Base-by-base conservation (phyloP, 1,140 invertebrate genomes). In the Arctopsyche grandis region DNA sequence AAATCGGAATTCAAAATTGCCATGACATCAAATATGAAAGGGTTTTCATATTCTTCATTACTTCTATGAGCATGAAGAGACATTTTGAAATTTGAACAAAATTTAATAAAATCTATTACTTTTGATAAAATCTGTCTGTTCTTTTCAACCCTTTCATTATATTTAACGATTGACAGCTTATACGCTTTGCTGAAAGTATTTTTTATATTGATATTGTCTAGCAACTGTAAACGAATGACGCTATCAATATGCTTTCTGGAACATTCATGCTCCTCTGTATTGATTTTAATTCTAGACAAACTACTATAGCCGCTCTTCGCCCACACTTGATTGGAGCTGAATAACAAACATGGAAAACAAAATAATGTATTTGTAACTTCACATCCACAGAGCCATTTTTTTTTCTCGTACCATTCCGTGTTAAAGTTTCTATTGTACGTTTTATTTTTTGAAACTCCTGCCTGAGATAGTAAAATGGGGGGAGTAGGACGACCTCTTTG, bases 291-390 rank as follows among this genome's bases (percentile, higher is more conserved):
- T 46, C 43, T 77, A 58, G 16, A 38, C 3, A 77, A 43, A 43
- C 44, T 77, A 14, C 9, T 69, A 10, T 43, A 38, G 7, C 29
- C 29, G 3, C 7, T 38, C 7, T 38, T 38, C 29, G 29, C 7
- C 29, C 29, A 38, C 29, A 38, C 7, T 38, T 1, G 29, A 77
- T 5, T 58, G 29, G 43, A 22, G 43, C 44, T 58, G 10, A 58
- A 4, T 19, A 75, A 24, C 19, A 75, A 58, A 75, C 73, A 75
- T 3, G 75, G 75, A 66, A 77, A 77, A 24, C 75, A 77, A 69
- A 77, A 77, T 66, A 77, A 24, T 5, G 46, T 24, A 75, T 75
- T 74, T 74, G 9, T 74, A 7, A 22, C 21, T 74, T 74, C 43
- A 24, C 70, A 74, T 21, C 70, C 70, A 38, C 70, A 74, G 0